Base-by-base conservation (phyloP, 2,888 invertebrate genomes). In the Mactromeris polynyma region DNA sequence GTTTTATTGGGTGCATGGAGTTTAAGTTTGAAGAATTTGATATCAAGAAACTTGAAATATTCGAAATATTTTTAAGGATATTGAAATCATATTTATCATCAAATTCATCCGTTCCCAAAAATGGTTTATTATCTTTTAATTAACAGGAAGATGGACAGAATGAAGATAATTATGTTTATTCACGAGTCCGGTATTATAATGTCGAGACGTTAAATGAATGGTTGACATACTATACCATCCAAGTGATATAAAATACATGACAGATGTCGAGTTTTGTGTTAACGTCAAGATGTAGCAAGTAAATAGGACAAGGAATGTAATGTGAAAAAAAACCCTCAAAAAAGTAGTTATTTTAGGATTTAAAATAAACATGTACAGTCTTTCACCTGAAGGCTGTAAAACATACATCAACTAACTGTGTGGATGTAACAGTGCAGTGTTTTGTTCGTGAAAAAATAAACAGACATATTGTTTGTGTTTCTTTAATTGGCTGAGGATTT, bases 181-280 rank as follows among this genome's bases (percentile, higher is more conserved):
- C 36, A 26, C 33, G 36, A 73, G 33, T 33, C 31, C 9, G 36
- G 36, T 33, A 73, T 36, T n/a, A 19, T 36, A 2, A 21, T 33
- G 73, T 73, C 11, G 73, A 73, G 73, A 73, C 33, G 73, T 26
- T 33, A 26, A 33, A 4, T 17, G 31, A 19, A 36, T 33, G 73
- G 9, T 33, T 73, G 73, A 73, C 73, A 73, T 36, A 31, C 26
- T 73, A 73, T 17, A 73, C 73, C 26, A 64, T 64, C 46, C 58
- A 6, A 58, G 33, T 73, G 73, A 73, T 73, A 73, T 33, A 73
- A 73, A 73, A 73, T 73, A 73, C 73, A 73, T 73, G 73, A 73
- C 73, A 73, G 73, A 36, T 73, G 73, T 73, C 73, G 73, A 36
- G 73, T 33, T 19, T 36, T 73, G 73, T 73, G 73, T 73, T 73